Evolutionary conservation across 2,797 vertebrate genomes (phyloP).

Genomic region (Chelon labrosus): DNA sequence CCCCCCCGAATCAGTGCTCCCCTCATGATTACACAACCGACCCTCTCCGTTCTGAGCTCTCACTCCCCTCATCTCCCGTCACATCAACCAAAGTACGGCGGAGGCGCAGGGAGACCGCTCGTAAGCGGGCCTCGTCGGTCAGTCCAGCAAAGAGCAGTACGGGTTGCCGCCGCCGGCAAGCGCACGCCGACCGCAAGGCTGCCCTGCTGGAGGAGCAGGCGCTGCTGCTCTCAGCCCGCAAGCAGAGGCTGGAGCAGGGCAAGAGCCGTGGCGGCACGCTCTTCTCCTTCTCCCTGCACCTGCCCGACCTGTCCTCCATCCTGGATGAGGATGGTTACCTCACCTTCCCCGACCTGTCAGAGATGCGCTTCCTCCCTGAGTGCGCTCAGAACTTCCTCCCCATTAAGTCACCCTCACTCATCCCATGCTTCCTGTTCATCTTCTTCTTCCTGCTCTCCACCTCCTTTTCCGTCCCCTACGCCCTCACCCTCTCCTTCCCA

Average conservation of each 20-base stretch:
- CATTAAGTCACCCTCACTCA: slow-evolving; percentile 94
- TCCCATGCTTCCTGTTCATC: slow-evolving; percentile 99
- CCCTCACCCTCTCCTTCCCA: slow-evolving; percentile 98
- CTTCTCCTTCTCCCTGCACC: slow-evolving; percentile 99
- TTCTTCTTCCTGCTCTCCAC: slow-evolving; percentile 99
- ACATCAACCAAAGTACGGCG: slow-evolving; percentile 89
- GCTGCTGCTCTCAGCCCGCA: slow-evolving; percentile 87
- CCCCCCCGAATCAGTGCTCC: slow-evolving; percentile 79
- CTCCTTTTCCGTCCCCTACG: slow-evolving; percentile 97
- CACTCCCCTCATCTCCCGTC: slow-evolving; percentile 84
- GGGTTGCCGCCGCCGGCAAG: slow-evolving; percentile 74
- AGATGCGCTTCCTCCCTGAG: slow-evolving; percentile 93
- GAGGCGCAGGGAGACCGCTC: slow-evolving; percentile 89
- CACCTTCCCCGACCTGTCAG: slow-evolving; percentile 93
- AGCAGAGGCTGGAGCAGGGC: slow-evolving; percentile 86
- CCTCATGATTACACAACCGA: slow-evolving; percentile 84
- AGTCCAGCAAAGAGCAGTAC: slow-evolving; percentile 77
- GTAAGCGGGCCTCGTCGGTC: slow-evolving; percentile 77
- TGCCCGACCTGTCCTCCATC: slow-evolving; percentile 93
- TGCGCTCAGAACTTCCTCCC: slow-evolving; percentile 94
- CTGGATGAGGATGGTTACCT: slow-evolving; percentile 98
- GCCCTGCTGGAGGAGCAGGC: slow-evolving; percentile 86
- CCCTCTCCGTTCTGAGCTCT: slow-evolving; percentile 85
- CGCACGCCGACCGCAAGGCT: slow-evolving; percentile 82
- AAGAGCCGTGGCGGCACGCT: slow-evolving; percentile 85